phyloP scores from a whole-genome alignment of 2,797 vertebrate species.

The Schizothorax lantsangensis region DNA sequence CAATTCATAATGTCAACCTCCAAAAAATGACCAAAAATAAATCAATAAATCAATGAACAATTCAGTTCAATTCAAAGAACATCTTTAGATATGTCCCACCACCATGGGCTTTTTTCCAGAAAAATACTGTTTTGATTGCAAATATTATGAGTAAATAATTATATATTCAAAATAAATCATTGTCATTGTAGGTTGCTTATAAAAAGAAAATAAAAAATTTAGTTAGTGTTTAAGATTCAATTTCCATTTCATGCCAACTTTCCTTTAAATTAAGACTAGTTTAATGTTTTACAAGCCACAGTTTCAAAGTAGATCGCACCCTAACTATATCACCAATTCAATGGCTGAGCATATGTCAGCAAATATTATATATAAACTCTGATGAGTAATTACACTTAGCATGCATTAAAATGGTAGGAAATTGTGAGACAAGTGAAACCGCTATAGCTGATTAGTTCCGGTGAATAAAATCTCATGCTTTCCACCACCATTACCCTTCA shows the following conservation, averaged over 20 bases:
- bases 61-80: not conserved
- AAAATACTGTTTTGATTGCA: not conserved
- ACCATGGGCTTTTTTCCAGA: too few species aligned
- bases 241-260: not conserved
- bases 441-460: slow-evolving; percentile 37
- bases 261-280: not conserved
- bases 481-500: slow-evolving; percentile 36
- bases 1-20: not conserved
- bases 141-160: not conserved
- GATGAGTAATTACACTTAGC: slow-evolving; percentile 17
- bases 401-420: slow-evolving; percentile 17
- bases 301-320: not conserved
- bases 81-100: too few species aligned
- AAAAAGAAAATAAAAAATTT: not conserved
- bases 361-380: not conserved
- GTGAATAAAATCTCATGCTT: slow-evolving; percentile 28
- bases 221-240: too few species aligned
- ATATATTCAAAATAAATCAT: not conserved
- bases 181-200: not conserved
- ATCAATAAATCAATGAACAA: not conserved
- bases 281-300: not conserved
- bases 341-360: not conserved
- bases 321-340: not conserved
- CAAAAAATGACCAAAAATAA: not conserved
- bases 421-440: slow-evolving; percentile 21